Conservation (phyloP, 1,140 invertebrate genomes). For the Solenopsis fugax region DNA sequence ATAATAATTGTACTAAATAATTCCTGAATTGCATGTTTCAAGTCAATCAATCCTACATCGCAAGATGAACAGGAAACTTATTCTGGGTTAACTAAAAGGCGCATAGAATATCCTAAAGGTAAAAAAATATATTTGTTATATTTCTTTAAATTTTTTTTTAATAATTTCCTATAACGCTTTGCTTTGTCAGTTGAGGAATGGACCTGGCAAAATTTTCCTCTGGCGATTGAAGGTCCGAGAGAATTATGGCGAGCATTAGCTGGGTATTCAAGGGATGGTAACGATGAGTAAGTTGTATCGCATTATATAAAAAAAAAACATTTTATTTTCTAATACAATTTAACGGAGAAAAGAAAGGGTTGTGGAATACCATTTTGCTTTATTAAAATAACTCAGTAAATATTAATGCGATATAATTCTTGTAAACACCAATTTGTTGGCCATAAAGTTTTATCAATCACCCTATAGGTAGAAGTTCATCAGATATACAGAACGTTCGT, state of each 20-base stretch:
- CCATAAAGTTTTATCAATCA: too few relatives aligned
- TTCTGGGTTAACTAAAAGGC: conserved; percentile 71
- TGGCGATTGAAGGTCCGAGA: conserved; percentile 81
- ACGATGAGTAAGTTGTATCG: conserved; percentile 76
- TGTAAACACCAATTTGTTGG: too few relatives aligned
- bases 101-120: conserved; percentile 72
- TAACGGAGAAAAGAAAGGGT: neutral
- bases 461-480: too few relatives aligned
- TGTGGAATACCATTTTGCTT: too few relatives aligned
- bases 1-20: neutral
- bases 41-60: conserved; percentile 36
- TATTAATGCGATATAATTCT: too few relatives aligned
- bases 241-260: conserved; percentile 82
- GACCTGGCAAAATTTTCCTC: conserved; percentile 81
- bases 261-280: conserved; percentile 76
- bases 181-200: conserved; percentile 58
- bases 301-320: conserved; percentile 1
- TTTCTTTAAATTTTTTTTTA: neutral
- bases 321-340: conserved; percentile 12
- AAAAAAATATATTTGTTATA: conserved; percentile 24
- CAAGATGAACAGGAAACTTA: conserved; percentile 55
- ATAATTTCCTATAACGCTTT: neutral
- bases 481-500: too few relatives aligned
- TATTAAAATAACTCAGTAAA: too few relatives aligned
- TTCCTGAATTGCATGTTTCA: neutral